A percentile compares a stretch with the other conserved stretches of the same genome.
These are phyloP conservation scores for Himalopsyche anomala DNA, from an alignment of 2,888 invertebrate genomes.

Conservation along the genomic window DNA sequence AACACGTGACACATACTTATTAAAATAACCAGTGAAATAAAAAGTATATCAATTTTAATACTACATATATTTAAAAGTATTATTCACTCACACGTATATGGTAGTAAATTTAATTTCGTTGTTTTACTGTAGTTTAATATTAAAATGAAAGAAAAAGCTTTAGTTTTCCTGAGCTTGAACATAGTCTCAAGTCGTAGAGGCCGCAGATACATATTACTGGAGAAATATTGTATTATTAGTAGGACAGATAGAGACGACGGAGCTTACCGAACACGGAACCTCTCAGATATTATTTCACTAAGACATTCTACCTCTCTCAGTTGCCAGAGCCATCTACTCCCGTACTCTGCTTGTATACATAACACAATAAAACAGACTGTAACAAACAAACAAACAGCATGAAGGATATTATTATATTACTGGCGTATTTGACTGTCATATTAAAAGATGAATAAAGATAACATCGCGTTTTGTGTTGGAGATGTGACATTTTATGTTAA, in stretches of 20 bases:
- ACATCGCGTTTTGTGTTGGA: too few species aligned
- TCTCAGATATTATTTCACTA: conserved; percentile 45
- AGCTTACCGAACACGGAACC: conserved; percentile 48
- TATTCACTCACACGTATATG: too few species aligned
- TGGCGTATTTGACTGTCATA: too few species aligned
- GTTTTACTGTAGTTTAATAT: not conserved
- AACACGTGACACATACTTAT: too few species aligned
- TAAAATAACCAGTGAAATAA: too few species aligned
- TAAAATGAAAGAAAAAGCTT: not conserved
- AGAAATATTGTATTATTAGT: conserved; percentile 58
- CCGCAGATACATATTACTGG: conserved; percentile 52
- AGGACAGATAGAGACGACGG: conserved; percentile 56
- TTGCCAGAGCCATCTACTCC: conserved; percentile 16
- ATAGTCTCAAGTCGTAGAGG: conserved; percentile 22
- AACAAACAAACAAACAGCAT: not conserved
- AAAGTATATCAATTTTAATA: too few species aligned
- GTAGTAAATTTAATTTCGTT: too few species aligned
- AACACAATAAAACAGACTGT: not conserved
- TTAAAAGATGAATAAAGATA: too few species aligned
- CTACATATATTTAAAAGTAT: too few species aligned
- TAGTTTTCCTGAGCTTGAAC: not conserved
- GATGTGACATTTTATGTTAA: too few species aligned
- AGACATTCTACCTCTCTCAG: conserved; percentile 23
- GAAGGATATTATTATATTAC: not conserved
- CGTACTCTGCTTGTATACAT: not conserved